Conservation (phyloP, 2,888 invertebrate species). For the Epinotia brunnichana region DNA sequence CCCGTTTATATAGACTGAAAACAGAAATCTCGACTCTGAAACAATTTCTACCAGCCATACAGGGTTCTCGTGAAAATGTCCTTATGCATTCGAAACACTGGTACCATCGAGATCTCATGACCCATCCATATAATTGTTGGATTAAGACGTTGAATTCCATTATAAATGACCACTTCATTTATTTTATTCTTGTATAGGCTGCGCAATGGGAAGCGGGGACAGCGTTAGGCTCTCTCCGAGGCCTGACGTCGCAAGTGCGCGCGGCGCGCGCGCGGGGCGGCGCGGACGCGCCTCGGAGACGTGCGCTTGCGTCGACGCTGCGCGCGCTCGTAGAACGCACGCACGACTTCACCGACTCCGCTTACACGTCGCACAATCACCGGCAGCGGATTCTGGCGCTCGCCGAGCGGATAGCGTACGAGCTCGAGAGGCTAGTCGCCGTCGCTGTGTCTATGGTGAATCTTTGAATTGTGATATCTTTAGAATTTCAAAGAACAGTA, state of each 20-base stretch:
- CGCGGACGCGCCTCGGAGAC: constrained; percentile 87
- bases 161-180: neutral
- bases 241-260: constrained; percentile 93
- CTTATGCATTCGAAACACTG: neutral
- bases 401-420: constrained; percentile 94
- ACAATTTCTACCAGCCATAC: neutral
- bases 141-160: neutral
- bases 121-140: neutral
- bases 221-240: constrained; percentile 91
- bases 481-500: neutral
- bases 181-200: constrained; percentile 57
- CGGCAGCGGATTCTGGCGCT: constrained; percentile 96
- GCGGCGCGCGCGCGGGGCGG: constrained; percentile 89
- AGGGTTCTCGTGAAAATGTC: neutral
- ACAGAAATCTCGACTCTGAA: neutral
- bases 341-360: constrained; percentile 99
- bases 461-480: constrained; percentile 3
- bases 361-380: constrained; percentile 98
- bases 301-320: constrained; percentile 93
- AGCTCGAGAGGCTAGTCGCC: constrained; percentile 94
- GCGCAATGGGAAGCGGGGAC: constrained; percentile 85
- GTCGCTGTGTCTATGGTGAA: constrained; percentile 92
- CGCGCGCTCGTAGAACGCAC: constrained; percentile 97
- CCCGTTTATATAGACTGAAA: neutral
- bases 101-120: neutral